Conservation (phyloP, 1,140 invertebrate species). For the Ips nitidus region DNA sequence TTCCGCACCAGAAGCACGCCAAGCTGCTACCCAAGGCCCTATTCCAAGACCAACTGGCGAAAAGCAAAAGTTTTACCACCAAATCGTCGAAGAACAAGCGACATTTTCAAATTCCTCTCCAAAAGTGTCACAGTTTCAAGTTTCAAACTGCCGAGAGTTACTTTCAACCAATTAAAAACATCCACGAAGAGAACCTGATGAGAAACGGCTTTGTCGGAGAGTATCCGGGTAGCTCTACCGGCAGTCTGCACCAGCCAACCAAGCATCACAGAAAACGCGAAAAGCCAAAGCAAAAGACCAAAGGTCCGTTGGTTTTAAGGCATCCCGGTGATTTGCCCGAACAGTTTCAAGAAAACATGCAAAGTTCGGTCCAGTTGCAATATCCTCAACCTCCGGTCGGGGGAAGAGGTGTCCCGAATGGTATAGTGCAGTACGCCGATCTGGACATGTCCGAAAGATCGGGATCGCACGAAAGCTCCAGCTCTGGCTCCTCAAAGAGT, state of each 20-base stretch:
- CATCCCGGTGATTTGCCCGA: constrained; percentile 48
- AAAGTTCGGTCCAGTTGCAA: constrained; percentile 49
- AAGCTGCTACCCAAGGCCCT: constrained; percentile 50
- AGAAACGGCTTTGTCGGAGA: constrained; percentile 54
- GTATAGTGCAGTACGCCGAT: constrained; percentile 51
- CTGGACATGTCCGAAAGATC: constrained; percentile 48
- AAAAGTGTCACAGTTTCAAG: constrained; percentile 70
- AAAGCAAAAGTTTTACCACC: constrained; percentile 51
- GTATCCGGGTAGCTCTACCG: constrained; percentile 42
- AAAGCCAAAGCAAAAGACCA: constrained; percentile 47
- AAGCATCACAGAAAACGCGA: constrained; percentile 42
- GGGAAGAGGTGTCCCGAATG: constrained; percentile 43
- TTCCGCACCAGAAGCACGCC: constrained; percentile 50
- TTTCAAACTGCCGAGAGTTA: constrained; percentile 64
- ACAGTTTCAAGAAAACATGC: constrained; percentile 50
- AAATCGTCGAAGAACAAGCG: constrained; percentile 56
- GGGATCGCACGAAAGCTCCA: constrained; percentile 30
- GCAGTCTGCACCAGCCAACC: constrained; percentile 18
- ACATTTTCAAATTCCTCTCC: constrained; percentile 63
- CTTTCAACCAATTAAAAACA: constrained; percentile 64
- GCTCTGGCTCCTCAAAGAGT: constrained; percentile 31
- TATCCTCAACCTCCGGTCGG: constrained; percentile 48
- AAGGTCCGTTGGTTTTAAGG: constrained; percentile 46
- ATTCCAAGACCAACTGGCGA: constrained; percentile 47
- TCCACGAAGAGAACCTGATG: constrained; percentile 57